Base-by-base conservation (phyloP, 2,113 vertebrate species). In the Macquaria ambigua region DNA sequence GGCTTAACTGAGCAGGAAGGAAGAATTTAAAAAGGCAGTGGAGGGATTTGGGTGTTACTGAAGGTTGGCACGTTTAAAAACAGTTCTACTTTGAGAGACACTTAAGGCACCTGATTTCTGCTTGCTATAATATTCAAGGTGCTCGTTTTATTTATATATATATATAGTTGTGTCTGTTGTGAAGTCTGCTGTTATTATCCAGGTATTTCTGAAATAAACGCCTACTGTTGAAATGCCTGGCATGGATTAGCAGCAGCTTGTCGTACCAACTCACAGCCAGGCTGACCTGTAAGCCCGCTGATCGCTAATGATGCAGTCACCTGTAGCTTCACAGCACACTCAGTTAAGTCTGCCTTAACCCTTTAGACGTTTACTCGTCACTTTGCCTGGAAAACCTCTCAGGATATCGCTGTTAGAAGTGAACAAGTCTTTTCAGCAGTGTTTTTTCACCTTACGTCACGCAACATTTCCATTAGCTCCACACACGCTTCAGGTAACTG, bases 171-270 rank as follows among this genome's bases (percentile, higher is more conserved):
- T n/a, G 0, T 67, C 8, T 76, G 41, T 55, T 15, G n/a, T 55
- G 21, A 71, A 74, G n/a, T 52, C 5, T n/a, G 23, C 48, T 46
- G 20, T 55, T 73, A 15, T 55, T 74, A 50, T 77, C 37, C 16
- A 55, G 62, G 63, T 82, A 53, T 84, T 31, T 72, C 16, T 31
- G 28, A 74, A 81, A 59, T 62, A 8, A 66, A 73, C 25, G 43
- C 9, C 11, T 41, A 14, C 34, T 62, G 56, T 31, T 31, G 21
- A 80, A 84, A 52, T 37, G 9, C 25, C 55, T 74, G 50, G 48
- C 55, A 9, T 58, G 70, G 79, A 85, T 89, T 77, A 86, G 80
- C 63, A 69, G 74, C 68, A 69, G 74, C 70, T 68, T 43, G 53
- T 66, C 43, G 8, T 55, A 18, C 16, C 15, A 39, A 75, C 23